These are phyloP conservation scores for Microtus pennsylvanicus DNA, from an alignment of 2,113 vertebrate species.

Conservation along the genomic window DNA sequence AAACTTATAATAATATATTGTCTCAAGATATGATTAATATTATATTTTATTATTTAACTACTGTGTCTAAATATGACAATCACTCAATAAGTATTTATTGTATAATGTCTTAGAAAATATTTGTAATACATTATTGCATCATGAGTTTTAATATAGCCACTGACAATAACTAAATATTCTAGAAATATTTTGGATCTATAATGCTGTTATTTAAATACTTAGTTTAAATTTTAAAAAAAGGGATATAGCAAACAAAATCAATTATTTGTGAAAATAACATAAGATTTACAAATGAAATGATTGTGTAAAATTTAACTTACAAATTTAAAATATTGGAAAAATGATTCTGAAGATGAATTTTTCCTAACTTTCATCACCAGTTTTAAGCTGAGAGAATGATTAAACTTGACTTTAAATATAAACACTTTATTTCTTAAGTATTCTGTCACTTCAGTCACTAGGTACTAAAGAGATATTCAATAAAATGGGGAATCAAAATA, in stretches of 20 bases:
- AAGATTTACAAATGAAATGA: not conserved
- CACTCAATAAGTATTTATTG: not conserved
- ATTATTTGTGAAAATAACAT: not conserved
- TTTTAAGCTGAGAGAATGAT: not conserved
- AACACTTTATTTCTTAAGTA: conserved; percentile 26
- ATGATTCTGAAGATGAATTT: conserved; percentile 6
- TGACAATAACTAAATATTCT: not conserved
- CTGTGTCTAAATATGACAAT: not conserved
- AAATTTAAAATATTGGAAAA: not conserved
- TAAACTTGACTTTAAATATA: conserved; percentile 49
- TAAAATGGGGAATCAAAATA: not conserved
- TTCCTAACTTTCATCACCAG: not conserved
- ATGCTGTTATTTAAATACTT: conserved; percentile 5
- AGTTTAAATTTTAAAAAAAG: not conserved
- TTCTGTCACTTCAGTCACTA: conserved; percentile 41
- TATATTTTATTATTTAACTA: not conserved
- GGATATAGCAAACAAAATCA: not conserved
- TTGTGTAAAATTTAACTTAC: not conserved
- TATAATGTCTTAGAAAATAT: not conserved
- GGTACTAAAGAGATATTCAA: conserved; percentile 9
- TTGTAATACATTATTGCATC: not conserved
- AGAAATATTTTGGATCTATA: not conserved
- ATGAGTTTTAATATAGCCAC: not conserved
- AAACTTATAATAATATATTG: not conserved
- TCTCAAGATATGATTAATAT: not conserved